Evolutionary conservation across 2,888 invertebrate species (phyloP).

Genomic region (Ennomos quercinarius): DNA sequence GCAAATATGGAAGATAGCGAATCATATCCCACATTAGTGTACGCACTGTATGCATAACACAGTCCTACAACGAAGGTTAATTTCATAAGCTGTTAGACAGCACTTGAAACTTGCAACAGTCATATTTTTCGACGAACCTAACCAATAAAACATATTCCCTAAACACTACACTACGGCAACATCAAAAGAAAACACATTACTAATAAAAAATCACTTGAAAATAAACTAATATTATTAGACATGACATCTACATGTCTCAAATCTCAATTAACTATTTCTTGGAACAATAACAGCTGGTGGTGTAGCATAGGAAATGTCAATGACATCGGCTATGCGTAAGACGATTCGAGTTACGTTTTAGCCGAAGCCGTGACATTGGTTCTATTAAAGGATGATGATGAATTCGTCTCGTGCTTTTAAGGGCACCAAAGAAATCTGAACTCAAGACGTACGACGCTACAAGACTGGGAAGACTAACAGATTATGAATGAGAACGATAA

Average conservation of each 20-base stretch:
- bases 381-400: slow-evolving; percentile 38
- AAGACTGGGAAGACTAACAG: slow-evolving; percentile 11
- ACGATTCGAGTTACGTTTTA: slow-evolving; percentile 38
- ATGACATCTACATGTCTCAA: not conserved
- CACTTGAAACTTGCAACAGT: no score
- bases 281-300: slow-evolving; percentile 31
- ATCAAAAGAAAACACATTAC: no score
- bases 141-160: no score
- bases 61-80: no score
- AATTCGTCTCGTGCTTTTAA: slow-evolving; percentile 29
- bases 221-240: not conserved
- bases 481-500: slow-evolving; percentile 5
- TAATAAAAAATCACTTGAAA: slow-evolving; percentile 1
- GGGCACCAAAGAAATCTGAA: slow-evolving; percentile 7
- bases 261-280: slow-evolving; percentile 17
- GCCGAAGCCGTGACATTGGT: slow-evolving; percentile 39
- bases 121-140: no score
- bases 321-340: slow-evolving; percentile 40
- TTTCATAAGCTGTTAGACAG: no score
- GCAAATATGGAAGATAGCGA: no score
- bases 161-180: no score
- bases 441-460: slow-evolving; percentile 6
- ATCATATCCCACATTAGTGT: no score
- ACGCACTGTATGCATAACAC: no score
- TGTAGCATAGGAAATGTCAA: slow-evolving; percentile 34